Base-by-base conservation (phyloP, 2,888 invertebrate genomes). In the Hydrotaea cyrtoneurina region DNA sequence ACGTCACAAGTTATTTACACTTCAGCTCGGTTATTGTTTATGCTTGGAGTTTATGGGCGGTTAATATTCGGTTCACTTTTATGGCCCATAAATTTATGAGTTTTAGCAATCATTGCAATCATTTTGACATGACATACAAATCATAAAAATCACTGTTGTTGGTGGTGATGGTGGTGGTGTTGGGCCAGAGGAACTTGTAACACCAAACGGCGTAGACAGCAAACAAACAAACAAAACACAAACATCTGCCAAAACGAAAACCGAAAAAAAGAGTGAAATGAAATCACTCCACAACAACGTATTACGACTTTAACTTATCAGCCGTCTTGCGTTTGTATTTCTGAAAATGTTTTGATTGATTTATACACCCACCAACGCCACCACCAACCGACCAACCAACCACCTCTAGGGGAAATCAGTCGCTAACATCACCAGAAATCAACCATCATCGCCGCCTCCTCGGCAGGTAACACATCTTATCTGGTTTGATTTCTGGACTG, bases 11-110 rank as follows among this genome's bases (percentile, higher is more conserved):
- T 78, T 80, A 83, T 53, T 83, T 80, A 80, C 83, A 74, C 74
- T 78, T 83, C 80, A 80, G 80, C 74, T 66, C 83, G 71, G 78
- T 84, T 74, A 77, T 79, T 53, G 39, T 53, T 83, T 69, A 66
- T 59, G 43, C 74, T 57, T 31, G 7, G 11, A 13, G 19, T 36
- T 74, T 69, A 39, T 21, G 31, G 57, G 23, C 26, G n/a, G 55
- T 72, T 72, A 57, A 55, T 64, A 69, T 74, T 57, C 26, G 79
- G 11, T 53, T 66, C 23, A 69, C 17, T 72, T 81, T 84, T 71
- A 81, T 81, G 57, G 59, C 1, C 72, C 75, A 84, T 81, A 81
- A 84, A 81, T 78, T 50, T 72, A 36, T 74, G 10, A 46, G 43
- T 72, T n/a, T 75, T 55, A 62, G 50, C 62, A 75, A 50, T 57